Percentiles rank a stretch among this genome's conserved stretches.
These are phyloP conservation scores for Cephonodes hylas DNA, from an alignment of 2,888 invertebrate species.

Conservation along the genomic window DNA sequence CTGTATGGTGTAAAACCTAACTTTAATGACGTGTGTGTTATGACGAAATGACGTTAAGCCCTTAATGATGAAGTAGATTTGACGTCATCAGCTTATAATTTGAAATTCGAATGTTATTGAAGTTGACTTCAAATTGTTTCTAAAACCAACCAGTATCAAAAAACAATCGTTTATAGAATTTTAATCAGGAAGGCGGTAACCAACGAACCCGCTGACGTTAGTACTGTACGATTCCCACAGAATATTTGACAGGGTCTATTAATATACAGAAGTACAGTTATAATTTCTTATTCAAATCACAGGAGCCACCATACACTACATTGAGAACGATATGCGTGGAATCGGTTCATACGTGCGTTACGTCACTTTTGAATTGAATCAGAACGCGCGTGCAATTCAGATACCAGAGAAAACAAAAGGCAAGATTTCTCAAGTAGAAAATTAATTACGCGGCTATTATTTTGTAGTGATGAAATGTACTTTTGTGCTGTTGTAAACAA, in stretches of 20 bases:
- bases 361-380: slow-evolving; percentile 5
- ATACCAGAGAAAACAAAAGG: slow-evolving; percentile 8
- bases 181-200: background rate
- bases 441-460: background rate
- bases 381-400: background rate
- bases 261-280: slow-evolving; percentile 9
- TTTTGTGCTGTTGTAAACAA: too few relatives aligned
- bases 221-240: background rate
- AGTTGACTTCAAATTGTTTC: too few relatives aligned
- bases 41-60: too few relatives aligned
- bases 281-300: slow-evolving; percentile 4
- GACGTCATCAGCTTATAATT: too few relatives aligned
- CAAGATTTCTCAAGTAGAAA: background rate
- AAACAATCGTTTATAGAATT: background rate
- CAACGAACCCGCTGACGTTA: too few relatives aligned
- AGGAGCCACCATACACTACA: background rate
- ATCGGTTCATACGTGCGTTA: slow-evolving; percentile 7
- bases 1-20: too few relatives aligned
- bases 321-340: slow-evolving; percentile 1
- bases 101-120: too few relatives aligned
- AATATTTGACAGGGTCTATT: slow-evolving; percentile 2
- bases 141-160: too few relatives aligned
- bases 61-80: too few relatives aligned
- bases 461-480: background rate
- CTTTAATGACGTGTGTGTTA: too few relatives aligned